Conservation (phyloP, 2,888 invertebrate genomes). For the Rutpela maculata region DNA sequence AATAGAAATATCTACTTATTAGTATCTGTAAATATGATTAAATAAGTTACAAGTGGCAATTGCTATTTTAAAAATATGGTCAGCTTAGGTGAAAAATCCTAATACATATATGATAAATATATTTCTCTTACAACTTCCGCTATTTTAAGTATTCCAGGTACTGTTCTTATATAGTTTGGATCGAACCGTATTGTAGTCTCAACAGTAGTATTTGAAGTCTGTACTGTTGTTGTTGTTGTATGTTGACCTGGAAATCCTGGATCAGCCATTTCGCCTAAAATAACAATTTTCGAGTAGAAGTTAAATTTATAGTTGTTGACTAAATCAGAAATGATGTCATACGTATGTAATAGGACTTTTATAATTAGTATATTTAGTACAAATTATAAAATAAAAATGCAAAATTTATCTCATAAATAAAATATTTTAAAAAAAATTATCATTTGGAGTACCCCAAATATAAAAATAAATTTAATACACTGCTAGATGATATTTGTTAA, state of each 20-base stretch:
- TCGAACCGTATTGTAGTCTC: slow-evolving; percentile 87
- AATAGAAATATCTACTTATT: too few species aligned
- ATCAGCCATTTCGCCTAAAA: slow-evolving; percentile 73
- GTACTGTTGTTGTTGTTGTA: slow-evolving; percentile 81
- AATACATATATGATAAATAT: too few species aligned
- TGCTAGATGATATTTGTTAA: not conserved
- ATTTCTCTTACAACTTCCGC: slow-evolving; percentile 82
- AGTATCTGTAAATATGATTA: too few species aligned
- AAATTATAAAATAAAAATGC: not conserved
- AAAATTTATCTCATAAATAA: not conserved
- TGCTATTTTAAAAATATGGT: too few species aligned
- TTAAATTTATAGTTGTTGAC: slow-evolving; percentile 25
- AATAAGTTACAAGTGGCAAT: too few species aligned
- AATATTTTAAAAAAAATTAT: not conserved
- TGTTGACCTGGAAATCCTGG: slow-evolving; percentile 85
- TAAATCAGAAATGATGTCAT: slow-evolving; percentile 33
- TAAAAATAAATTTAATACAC: slow-evolving; percentile 7
- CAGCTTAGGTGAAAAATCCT: too few species aligned
- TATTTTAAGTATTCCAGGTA: slow-evolving; percentile 86
- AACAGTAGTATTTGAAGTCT: slow-evolving; percentile 81
- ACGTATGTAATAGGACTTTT: not conserved
- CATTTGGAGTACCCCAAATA: too few species aligned
- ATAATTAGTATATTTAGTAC: not conserved
- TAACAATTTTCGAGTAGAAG: slow-evolving; percentile 1
- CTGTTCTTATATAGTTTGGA: slow-evolving; percentile 80